These are phyloP conservation scores for Euphonia xanthogaster DNA, from an alignment of 2,797 vertebrate species.

Conservation along the genomic window DNA sequence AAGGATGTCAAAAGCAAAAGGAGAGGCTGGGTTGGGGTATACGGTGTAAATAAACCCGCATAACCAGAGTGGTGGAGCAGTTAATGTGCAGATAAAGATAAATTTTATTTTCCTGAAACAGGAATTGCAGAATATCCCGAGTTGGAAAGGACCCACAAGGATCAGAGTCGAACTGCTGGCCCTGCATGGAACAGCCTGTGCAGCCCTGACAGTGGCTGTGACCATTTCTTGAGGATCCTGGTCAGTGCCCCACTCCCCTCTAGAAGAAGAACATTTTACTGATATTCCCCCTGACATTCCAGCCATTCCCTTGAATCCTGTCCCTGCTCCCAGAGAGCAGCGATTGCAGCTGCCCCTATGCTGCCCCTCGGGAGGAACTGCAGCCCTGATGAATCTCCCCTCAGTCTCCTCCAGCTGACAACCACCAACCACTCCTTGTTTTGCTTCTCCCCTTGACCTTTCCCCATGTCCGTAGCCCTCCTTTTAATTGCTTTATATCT, in stretches of 20 bases:
- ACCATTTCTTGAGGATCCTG: not conserved
- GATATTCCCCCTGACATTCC: not conserved
- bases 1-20: not conserved
- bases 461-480: not conserved
- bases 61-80: not conserved
- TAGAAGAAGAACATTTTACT: not conserved
- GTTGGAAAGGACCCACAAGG: not conserved
- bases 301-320: not conserved
- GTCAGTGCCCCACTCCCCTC: fast-evolving
- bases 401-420: not conserved
- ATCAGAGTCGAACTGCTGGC: not conserved
- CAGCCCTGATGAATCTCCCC: fast-evolving
- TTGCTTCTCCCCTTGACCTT: not conserved
- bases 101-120: not conserved
- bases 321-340: not conserved
- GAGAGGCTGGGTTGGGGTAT: fast-evolving
- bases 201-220: not conserved
- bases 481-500: not conserved
- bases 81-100: not conserved
- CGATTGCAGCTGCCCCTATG: not conserved
- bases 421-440: not conserved
- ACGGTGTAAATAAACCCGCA: fast-evolving
- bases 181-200: not conserved
- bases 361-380: not conserved
- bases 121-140: not conserved